phyloP scores from a whole-genome alignment of 2,888 invertebrate genomes.

The Fragum sueziense region DNA sequence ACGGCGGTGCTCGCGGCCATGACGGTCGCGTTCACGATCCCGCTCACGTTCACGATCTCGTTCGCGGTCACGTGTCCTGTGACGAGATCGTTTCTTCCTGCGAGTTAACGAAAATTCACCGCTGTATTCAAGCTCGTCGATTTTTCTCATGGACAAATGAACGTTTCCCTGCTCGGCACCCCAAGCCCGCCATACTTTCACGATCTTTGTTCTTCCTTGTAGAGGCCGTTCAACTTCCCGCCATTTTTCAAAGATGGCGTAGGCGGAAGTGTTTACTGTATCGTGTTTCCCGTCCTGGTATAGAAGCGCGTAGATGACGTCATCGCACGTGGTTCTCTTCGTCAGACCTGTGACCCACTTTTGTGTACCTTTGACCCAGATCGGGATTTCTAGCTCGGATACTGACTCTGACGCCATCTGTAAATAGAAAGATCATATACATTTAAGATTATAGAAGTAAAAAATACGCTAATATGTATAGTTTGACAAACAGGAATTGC shows the following conservation, averaged over 20 bases:
- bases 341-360: conserved; percentile 92
- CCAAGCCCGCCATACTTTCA: conserved; percentile 92
- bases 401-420: conserved; percentile 62
- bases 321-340: conserved; percentile 90
- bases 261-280: conserved; percentile 89
- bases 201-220: conserved; percentile 88
- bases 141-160: conserved; percentile 76
- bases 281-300: conserved; percentile 84
- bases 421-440: no score
- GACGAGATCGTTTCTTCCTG: conserved; percentile 61
- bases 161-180: conserved; percentile 88
- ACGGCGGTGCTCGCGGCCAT: no score
- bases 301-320: conserved; percentile 89
- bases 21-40: conserved; percentile 49
- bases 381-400: conserved; percentile 77
- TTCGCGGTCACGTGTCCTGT: conserved; percentile 63
- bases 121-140: conserved; percentile 70
- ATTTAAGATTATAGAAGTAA: no score
- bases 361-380: conserved; percentile 90
- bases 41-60: conserved; percentile 60
- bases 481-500: no score
- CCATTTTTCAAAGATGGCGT: conserved; percentile 86
- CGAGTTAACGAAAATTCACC: conserved; percentile 66
- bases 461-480: no score
- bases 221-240: conserved; percentile 85